phyloP scores from a whole-genome alignment of 2,888 invertebrate species.

The Rhorus exstirpatorius region DNA sequence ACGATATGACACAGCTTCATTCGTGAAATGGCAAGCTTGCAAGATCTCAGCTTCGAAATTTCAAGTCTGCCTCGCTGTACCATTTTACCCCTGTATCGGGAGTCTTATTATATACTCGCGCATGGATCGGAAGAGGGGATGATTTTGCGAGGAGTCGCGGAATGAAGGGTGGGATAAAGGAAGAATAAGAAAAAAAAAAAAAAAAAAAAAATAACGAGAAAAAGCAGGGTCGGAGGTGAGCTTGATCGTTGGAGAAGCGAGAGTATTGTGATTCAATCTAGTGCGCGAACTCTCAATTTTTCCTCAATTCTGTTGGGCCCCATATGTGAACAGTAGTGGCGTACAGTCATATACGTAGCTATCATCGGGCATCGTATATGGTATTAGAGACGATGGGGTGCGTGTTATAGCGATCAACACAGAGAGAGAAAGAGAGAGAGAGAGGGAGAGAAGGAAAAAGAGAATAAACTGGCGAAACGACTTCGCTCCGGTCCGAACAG shows the following conservation, averaged over 20 bases:
- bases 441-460: conserved; percentile 8
- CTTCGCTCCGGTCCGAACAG: conserved; percentile 64
- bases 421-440: conserved; percentile 4
- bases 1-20: too few relatives aligned
- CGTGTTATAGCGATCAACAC: conserved; percentile 5
- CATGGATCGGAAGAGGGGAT: not conserved
- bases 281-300: conserved; percentile 71
- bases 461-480: conserved; percentile 55
- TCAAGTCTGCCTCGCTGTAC: not conserved
- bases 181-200: not conserved
- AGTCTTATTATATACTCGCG: too few relatives aligned
- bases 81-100: not conserved
- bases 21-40: too few relatives aligned
- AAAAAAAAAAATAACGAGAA: conserved; percentile 45
- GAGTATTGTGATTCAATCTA: conserved; percentile 73
- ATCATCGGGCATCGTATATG: conserved; percentile 21
- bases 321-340: conserved; percentile 38
- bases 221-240: conserved; percentile 21
- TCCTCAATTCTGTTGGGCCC: conserved; percentile 53
- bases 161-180: conserved; percentile 23
- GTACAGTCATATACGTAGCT: conserved; percentile 28
- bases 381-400: conserved; percentile 34
- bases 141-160: conserved; percentile 16
- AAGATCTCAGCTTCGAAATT: too few relatives aligned
- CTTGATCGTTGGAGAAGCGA: conserved; percentile 62